A percentile compares a stretch with the other conserved stretches of the same genome.
Conservation (phyloP, 2,797 vertebrate species). For the Malurus splendens region DNA sequence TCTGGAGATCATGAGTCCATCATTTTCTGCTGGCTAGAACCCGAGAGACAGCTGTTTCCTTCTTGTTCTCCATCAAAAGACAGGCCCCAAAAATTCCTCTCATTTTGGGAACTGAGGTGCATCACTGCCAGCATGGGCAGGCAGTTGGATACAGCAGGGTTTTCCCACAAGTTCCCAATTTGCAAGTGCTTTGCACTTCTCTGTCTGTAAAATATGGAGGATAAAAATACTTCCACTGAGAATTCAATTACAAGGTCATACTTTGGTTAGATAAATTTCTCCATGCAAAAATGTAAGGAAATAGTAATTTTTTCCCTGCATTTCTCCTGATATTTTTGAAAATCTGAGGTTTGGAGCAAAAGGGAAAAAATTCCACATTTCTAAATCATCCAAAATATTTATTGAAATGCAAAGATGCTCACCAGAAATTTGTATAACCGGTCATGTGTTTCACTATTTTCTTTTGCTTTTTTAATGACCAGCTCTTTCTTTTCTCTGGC, state of each 20-base stretch:
- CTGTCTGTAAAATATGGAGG: not conserved
- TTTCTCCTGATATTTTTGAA: not conserved
- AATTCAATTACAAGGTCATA: not conserved
- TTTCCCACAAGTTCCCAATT: not conserved
- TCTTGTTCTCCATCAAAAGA: not conserved
- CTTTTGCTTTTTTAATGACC: not conserved
- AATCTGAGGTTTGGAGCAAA: not conserved
- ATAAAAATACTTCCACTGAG: not conserved
- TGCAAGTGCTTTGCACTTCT: not conserved
- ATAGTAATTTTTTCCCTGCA: not conserved
- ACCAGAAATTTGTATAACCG: not conserved
- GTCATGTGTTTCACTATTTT: not conserved
- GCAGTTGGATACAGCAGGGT: not conserved
- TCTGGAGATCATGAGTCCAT: not conserved
- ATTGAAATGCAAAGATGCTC: not conserved
- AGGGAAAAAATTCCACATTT: not conserved
- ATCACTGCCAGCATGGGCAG: not conserved
- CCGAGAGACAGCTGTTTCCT: not conserved
- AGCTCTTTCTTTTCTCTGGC: not conserved
- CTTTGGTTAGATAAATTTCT: not conserved
- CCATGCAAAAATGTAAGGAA: not conserved
- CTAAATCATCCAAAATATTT: not conserved
- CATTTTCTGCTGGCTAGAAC: not conserved
- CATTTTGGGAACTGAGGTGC: not conserved
- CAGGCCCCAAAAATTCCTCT: not conserved